phyloP scores from a whole-genome alignment of 2,113 vertebrate genomes.

The Tenebrosternarchus preto region DNA sequence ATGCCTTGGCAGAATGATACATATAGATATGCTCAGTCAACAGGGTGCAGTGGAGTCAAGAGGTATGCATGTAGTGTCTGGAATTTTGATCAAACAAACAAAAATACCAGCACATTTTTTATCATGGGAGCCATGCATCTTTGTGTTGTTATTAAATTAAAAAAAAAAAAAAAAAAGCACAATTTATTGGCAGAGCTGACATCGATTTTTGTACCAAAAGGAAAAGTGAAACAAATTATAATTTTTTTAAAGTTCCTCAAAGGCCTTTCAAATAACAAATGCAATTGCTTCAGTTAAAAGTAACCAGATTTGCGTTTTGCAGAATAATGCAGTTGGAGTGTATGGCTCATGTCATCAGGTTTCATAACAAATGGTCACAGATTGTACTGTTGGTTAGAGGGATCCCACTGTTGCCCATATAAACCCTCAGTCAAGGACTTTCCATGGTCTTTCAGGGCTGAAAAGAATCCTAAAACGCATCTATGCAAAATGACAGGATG shows the following conservation, averaged over 20 bases:
- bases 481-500: neutral
- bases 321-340: conserved; percentile 16
- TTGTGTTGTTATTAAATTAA: conserved; percentile 65
- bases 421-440: neutral
- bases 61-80: neutral
- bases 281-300: conserved; percentile 27
- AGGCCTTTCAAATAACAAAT: conserved; percentile 38
- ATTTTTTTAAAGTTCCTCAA: conserved; percentile 28
- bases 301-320: conserved; percentile 34
- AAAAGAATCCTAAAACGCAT: neutral
- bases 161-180: conserved; percentile 66
- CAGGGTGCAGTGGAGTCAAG: neutral
- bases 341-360: neutral
- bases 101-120: conserved; percentile 57
- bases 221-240: conserved; percentile 16
- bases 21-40: conserved; percentile 44
- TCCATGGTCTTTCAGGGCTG: conserved; percentile 2
- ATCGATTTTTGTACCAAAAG: conserved; percentile 36
- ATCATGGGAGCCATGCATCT: conserved; percentile 59
- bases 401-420: neutral
- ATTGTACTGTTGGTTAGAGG: neutral
- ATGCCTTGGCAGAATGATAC: conserved; percentile 65
- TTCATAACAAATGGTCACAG: neutral
- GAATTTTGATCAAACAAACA: conserved; percentile 36
- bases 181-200: conserved; percentile 49